phyloP scores from a whole-genome alignment of 2,888 invertebrate genomes.

The Lymantria monacha region DNA sequence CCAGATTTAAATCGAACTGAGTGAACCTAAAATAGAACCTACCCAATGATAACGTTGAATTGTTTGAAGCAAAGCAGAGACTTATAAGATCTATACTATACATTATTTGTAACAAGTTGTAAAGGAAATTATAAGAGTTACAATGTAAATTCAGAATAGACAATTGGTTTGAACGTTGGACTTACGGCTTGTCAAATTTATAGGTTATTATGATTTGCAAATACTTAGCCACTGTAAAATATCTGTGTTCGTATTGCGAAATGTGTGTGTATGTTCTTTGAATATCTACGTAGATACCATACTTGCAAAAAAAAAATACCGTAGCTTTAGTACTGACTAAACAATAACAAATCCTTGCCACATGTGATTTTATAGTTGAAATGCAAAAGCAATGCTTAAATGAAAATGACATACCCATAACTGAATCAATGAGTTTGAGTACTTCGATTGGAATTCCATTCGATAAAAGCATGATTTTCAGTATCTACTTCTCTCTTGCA shows the following conservation, averaged over 20 bases:
- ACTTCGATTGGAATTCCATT: slow-evolving; percentile 61
- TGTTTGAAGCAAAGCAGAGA: no score
- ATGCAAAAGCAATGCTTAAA: slow-evolving; percentile 69
- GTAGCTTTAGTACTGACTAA: slow-evolving; percentile 52
- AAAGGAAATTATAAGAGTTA: slow-evolving; percentile 29
- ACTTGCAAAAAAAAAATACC: slow-evolving; percentile 59
- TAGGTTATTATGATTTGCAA: slow-evolving; percentile 61
- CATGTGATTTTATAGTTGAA: slow-evolving; percentile 75
- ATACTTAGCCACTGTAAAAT: slow-evolving; percentile 38
- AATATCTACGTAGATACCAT: slow-evolving; percentile 43
- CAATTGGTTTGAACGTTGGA: slow-evolving; percentile 70
- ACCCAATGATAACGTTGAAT: no score
- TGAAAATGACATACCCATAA: slow-evolving; percentile 74
- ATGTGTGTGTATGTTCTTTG: slow-evolving; percentile 30
- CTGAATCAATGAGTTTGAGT: slow-evolving; percentile 53
- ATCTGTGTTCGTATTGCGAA: slow-evolving; percentile 35
- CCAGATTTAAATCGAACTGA: no score
- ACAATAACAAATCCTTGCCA: slow-evolving; percentile 74
- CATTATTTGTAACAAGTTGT: not conserved
- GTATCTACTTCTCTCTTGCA: slow-evolving; percentile 58
- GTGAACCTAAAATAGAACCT: no score
- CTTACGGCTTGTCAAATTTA: slow-evolving; percentile 69
- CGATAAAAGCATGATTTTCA: slow-evolving; percentile 65
- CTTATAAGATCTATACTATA: not conserved
- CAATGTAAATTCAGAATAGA: slow-evolving; percentile 53